These are phyloP conservation scores for Sinella curviseta DNA, from an alignment of 1,140 invertebrate genomes.

Conservation along the genomic window DNA sequence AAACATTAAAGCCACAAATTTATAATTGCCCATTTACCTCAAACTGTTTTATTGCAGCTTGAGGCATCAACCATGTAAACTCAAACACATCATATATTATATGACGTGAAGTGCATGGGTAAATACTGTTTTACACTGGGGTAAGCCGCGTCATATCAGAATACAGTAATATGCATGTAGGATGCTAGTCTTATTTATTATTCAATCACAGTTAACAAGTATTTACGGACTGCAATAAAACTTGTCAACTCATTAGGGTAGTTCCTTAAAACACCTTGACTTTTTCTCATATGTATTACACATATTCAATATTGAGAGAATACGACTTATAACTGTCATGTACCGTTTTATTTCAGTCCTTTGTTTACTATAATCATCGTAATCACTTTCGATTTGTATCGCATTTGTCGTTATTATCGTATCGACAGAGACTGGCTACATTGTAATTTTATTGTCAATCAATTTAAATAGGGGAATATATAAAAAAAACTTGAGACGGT, in stretches of 20 bases:
- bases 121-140: not conserved
- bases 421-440: not conserved
- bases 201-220: constrained; percentile 5
- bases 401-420: not conserved
- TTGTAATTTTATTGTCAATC: constrained; percentile 23
- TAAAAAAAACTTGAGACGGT: not conserved
- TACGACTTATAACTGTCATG: not conserved
- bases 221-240: not conserved
- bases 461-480: constrained; percentile 1
- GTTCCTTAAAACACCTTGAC: constrained; percentile 4
- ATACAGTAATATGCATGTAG: not conserved
- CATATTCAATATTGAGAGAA: not conserved
- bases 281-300: not conserved
- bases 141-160: not conserved
- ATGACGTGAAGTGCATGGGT: no score
- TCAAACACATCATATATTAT: no score
- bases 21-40: constrained; percentile 2
- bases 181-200: not conserved
- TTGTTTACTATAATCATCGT: not conserved
- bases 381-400: constrained; percentile 21
- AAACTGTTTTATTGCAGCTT: not conserved
- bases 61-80: not conserved
- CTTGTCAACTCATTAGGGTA: constrained; percentile 16
- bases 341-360: not conserved
- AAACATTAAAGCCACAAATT: not conserved